phyloP scores from a whole-genome alignment of 1,140 invertebrate genomes.

The Mizuhopecten yessoensis region DNA sequence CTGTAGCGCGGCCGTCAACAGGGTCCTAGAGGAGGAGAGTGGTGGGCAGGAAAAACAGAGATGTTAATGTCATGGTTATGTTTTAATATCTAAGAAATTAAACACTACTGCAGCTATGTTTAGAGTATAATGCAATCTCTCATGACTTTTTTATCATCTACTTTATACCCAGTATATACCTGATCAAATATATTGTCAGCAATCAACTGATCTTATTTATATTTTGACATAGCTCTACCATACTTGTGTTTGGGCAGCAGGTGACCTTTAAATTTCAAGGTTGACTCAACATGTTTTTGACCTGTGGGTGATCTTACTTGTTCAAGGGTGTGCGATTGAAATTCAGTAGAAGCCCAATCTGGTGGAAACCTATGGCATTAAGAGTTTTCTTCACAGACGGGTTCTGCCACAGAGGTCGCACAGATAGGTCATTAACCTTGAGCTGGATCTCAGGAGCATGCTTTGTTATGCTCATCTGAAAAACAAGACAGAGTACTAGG shows the following conservation, averaged over 20 bases:
- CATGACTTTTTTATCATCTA: no score
- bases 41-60: neutral
- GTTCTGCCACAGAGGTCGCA: conserved; percentile 78
- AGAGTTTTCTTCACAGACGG: conserved; percentile 73
- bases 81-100: no score
- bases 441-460: conserved; percentile 81
- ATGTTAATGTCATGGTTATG: no score
- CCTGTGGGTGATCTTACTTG: conserved; percentile 64
- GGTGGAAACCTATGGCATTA: conserved; percentile 75
- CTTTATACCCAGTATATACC: no score
- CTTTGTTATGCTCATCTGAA: conserved; percentile 79
- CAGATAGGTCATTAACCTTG: conserved; percentile 80
- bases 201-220: no score
- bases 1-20: conserved; percentile 76
- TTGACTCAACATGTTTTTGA: no score
- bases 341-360: conserved; percentile 79
- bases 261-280: neutral
- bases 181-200: neutral
- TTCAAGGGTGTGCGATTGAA: conserved; percentile 76
- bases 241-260: no score
- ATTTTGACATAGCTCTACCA: no score
- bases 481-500: no score
- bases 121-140: no score
- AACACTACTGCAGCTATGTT: no score
- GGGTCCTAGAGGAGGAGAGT: conserved; percentile 69